These are phyloP conservation scores for Erythrocercus mccallii DNA, from an alignment of 2,113 vertebrate genomes.

Conservation along the genomic window DNA sequence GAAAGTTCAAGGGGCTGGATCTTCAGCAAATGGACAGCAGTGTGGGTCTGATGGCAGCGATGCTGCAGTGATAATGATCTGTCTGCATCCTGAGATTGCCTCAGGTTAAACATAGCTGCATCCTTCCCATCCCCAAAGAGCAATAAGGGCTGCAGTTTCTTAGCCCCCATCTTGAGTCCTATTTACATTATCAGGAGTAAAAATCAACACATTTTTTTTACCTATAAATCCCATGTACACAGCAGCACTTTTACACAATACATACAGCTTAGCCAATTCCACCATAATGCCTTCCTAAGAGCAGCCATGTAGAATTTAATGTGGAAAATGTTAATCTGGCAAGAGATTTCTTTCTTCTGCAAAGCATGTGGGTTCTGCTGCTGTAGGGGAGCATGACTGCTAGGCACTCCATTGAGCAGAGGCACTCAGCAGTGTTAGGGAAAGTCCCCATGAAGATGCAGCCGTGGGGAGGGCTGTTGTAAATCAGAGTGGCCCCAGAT, in stretches of 20 bases:
- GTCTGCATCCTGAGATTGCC: neutral
- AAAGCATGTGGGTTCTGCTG: neutral
- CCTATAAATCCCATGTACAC: neutral
- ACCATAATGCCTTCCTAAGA: neutral
- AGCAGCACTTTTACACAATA: neutral
- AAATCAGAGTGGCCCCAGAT: neutral
- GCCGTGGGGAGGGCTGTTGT: neutral
- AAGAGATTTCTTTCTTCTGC: neutral
- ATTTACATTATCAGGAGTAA: neutral
- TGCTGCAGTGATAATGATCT: neutral
- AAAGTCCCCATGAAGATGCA: neutral
- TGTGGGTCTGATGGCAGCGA: rapidly evolving
- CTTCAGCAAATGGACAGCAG: neutral
- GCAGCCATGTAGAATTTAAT: neutral
- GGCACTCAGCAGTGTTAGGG: neutral
- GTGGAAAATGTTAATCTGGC: neutral
- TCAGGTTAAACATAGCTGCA: neutral
- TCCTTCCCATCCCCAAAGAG: neutral
- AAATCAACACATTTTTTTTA: neutral
- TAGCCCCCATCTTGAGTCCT: neutral
- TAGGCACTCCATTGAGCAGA: neutral
- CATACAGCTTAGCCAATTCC: neutral
- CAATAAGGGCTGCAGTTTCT: neutral
- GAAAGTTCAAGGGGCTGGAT: neutral
- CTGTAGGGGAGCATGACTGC: neutral